Percentiles rank a stretch among this genome's conserved stretches.
Conservation (phyloP, 2,888 invertebrate species). For the Petrolisthes manimaculis region DNA sequence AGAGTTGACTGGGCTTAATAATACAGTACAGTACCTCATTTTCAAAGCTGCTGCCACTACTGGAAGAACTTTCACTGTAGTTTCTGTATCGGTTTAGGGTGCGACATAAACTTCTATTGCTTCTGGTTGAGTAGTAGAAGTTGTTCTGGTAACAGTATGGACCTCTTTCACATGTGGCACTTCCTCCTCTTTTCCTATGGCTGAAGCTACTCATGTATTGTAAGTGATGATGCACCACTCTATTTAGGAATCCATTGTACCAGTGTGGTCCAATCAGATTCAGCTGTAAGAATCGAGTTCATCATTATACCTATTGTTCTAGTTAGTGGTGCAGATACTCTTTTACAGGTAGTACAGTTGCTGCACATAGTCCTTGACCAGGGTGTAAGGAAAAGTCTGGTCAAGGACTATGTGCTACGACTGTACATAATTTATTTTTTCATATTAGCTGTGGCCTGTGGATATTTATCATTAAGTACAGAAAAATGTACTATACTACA, state of each 20-base stretch:
- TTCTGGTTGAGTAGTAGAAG: neutral
- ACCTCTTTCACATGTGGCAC: conserved; percentile 6
- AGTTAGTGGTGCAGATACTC: too few relatives aligned
- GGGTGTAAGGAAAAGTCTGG: too few relatives aligned
- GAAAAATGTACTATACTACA: too few relatives aligned
- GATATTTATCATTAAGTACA: too few relatives aligned
- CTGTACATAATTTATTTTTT: too few relatives aligned
- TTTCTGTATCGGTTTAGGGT: neutral
- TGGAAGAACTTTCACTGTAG: neutral
- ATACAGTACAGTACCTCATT: conserved; percentile 27
- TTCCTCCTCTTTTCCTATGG: conserved; percentile 15
- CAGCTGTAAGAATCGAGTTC: conserved; percentile 21
- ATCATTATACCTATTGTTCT: neutral
- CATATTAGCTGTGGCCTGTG: too few relatives aligned
- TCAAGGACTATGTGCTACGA: too few relatives aligned
- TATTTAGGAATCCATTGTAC: conserved; percentile 41
- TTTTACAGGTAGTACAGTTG: too few relatives aligned
- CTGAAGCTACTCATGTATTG: conserved; percentile 25
- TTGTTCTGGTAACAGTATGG: neutral
- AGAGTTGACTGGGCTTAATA: neutral
- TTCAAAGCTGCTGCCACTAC: conserved; percentile 22
- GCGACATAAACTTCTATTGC: neutral
- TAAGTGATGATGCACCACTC: conserved; percentile 35
- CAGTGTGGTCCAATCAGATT: conserved; percentile 44
- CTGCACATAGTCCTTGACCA: too few relatives aligned